phyloP scores from a whole-genome alignment of 2,113 vertebrate genomes.

The Oncorhynchus gorbuscha region DNA sequence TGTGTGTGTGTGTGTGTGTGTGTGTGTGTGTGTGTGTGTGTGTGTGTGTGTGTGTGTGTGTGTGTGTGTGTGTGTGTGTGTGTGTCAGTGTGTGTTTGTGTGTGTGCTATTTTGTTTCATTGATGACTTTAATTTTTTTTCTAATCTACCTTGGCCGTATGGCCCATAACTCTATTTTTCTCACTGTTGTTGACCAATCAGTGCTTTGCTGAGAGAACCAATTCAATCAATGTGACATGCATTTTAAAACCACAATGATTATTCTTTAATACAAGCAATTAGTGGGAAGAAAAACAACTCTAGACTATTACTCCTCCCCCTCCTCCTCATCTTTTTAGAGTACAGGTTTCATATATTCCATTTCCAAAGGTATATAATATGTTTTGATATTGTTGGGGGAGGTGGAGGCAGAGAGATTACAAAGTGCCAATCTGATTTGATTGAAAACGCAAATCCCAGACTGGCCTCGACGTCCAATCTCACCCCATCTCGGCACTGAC shows the following conservation, averaged over 20 bases:
- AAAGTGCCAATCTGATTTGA: constrained; percentile 68
- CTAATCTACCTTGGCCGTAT: background rate
- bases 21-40: background rate
- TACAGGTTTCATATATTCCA: background rate
- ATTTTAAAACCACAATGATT: background rate
- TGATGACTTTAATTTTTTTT: background rate
- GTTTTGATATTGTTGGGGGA: background rate
- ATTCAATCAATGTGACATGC: background rate
- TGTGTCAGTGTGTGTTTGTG: background rate
- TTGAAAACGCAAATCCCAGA: constrained; percentile 74
- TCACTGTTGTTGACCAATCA: background rate
- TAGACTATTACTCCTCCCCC: background rate
- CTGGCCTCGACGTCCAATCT: constrained; percentile 58
- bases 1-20: background rate
- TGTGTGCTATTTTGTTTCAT: background rate
- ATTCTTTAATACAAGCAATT: background rate
- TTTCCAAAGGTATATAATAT: background rate
- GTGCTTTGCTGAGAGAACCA: background rate
- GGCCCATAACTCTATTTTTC: background rate
- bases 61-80: no score
- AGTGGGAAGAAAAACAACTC: background rate
- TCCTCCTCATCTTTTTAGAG: background rate
- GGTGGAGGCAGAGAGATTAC: background rate
- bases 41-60: background rate
- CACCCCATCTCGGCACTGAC: constrained; percentile 40